Evolutionary conservation across 2,888 invertebrate species (phyloP).

Genomic region (Rotaria socialis): DNA sequence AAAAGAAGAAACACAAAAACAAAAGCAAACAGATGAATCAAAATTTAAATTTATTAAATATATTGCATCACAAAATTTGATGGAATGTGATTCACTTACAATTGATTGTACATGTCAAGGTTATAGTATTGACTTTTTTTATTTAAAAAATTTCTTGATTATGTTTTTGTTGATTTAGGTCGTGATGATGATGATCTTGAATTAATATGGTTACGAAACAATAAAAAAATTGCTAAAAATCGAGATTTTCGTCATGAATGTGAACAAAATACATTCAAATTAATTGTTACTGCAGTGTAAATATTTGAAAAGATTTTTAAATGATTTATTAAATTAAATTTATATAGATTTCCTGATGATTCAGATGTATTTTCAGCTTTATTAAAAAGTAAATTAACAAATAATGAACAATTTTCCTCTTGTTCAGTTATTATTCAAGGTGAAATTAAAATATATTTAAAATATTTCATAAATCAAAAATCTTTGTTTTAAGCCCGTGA

Average conservation of each 20-base stretch:
- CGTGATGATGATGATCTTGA: slow-evolving; percentile 74
- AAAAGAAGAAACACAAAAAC: too few species aligned
- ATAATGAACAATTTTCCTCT: slow-evolving; percentile 22
- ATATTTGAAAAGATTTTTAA: too few species aligned
- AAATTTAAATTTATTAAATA: slow-evolving; percentile 61
- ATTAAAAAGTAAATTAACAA: slow-evolving; percentile 72
- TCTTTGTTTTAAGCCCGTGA: slow-evolving; percentile 68
- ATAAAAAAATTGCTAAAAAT: slow-evolving; percentile 89
- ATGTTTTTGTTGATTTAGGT: slow-evolving; percentile 61
- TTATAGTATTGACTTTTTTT: slow-evolving; percentile 50
- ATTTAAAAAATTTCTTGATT: too few species aligned
- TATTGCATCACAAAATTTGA: slow-evolving; percentile 71
- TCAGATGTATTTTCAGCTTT: slow-evolving; percentile 89
- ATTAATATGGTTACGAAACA: slow-evolving; percentile 91
- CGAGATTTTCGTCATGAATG: slow-evolving; percentile 90
- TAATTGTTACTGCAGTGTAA: slow-evolving; percentile 73
- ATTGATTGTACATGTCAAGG: slow-evolving; percentile 74
- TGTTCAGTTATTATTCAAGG: slow-evolving; percentile 43
- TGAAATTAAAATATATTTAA: not conserved
- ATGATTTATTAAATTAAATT: slow-evolving; percentile 47
- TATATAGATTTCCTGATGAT: slow-evolving; percentile 84
- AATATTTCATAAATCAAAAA: not conserved
- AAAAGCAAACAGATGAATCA: not conserved
- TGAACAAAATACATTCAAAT: slow-evolving; percentile 81
- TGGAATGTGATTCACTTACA: slow-evolving; percentile 80